Percentiles rank a stretch among this genome's conserved stretches.
phyloP scores from a whole-genome alignment of 2,888 invertebrate species.

The Drosophila leonis region DNA sequence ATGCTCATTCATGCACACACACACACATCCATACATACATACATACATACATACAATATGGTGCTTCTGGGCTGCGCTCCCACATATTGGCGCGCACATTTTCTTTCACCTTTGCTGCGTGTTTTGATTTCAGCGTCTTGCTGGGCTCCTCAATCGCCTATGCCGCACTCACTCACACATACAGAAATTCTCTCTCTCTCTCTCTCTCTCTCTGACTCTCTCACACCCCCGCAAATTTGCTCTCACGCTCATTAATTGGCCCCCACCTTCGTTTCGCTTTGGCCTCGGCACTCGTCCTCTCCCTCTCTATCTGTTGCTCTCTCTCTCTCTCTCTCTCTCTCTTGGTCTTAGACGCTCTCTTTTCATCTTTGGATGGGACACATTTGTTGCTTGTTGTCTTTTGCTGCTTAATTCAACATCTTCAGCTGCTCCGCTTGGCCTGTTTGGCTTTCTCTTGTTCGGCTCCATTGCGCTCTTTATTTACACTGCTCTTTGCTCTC shows the following conservation, averaged over 20 bases:
- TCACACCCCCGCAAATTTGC: slow-evolving; percentile 63
- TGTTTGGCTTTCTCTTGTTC: slow-evolving; percentile 63
- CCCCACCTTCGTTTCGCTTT: slow-evolving; percentile 43
- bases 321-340: slow-evolving; percentile 14
- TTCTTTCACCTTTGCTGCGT: slow-evolving; percentile 77
- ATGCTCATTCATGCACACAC: slow-evolving; percentile 58
- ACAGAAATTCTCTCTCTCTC: background rate
- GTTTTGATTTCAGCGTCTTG: slow-evolving; percentile 72
- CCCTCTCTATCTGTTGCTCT: slow-evolving; percentile 14
- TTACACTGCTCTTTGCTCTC: slow-evolving; percentile 37
- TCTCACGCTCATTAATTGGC: slow-evolving; percentile 42
- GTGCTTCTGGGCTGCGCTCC: slow-evolving; percentile 29
- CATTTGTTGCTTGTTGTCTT: slow-evolving; percentile 69
- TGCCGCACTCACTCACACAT: slow-evolving; percentile 14
- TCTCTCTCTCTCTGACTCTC: slow-evolving; percentile 28
- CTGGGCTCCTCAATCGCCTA: slow-evolving; percentile 47
- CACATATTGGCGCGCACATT: slow-evolving; percentile 77
- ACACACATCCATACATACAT: slow-evolving; percentile 1
- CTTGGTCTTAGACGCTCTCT: slow-evolving; percentile 22
- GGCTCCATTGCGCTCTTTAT: slow-evolving; percentile 56
- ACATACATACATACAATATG: background rate
- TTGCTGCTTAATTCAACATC: slow-evolving; percentile 41
- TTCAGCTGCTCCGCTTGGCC: slow-evolving; percentile 43
- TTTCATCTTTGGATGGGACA: slow-evolving; percentile 27
- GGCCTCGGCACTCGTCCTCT: slow-evolving; percentile 26